Percentiles rank a stretch among this genome's conserved stretches.
These are phyloP conservation scores for Poecilobothrus nobilitatus DNA, from an alignment of 2,888 invertebrate genomes.

Conservation along the genomic window DNA sequence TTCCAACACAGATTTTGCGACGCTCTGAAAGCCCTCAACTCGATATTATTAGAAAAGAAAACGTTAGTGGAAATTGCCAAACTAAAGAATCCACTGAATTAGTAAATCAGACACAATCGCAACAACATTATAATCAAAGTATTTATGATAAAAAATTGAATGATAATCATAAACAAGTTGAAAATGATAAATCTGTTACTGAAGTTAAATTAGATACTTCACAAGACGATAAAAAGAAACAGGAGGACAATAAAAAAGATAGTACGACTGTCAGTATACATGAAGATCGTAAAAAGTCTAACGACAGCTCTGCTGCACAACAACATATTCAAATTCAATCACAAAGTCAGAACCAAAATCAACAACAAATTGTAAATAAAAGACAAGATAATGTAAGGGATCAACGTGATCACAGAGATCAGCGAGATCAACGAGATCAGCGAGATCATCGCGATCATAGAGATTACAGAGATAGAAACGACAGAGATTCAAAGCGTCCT, in stretches of 20 bases:
- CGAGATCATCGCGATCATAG: slow-evolving; percentile 13
- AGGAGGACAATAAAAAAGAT: slow-evolving; percentile 7
- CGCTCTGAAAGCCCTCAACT: slow-evolving; percentile 32
- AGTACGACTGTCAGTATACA: slow-evolving; percentile 11
- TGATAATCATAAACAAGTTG: slow-evolving; percentile 19
- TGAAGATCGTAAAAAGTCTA: slow-evolving; percentile 11
- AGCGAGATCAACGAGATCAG: slow-evolving; percentile 20
- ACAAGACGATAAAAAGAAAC: not conserved
- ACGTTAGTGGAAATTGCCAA: slow-evolving; percentile 16
- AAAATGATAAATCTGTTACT: not conserved
- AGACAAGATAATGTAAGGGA: not conserved
- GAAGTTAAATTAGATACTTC: slow-evolving; percentile 9
- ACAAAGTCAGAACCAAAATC: slow-evolving; percentile 2
- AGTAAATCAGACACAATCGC: not conserved
- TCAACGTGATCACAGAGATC: slow-evolving; percentile 15
- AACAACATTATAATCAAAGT: slow-evolving; percentile 18
- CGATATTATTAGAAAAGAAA: slow-evolving; percentile 14
- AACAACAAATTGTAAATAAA: slow-evolving; percentile 1
- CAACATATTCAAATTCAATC: not conserved
- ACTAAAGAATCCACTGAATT: slow-evolving; percentile 16
- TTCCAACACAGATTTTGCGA: slow-evolving; percentile 41
- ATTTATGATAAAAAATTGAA: slow-evolving; percentile 19
- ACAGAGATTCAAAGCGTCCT: slow-evolving; percentile 3
- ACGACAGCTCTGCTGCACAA: slow-evolving; percentile 10
- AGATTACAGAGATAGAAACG: slow-evolving; percentile 12